Evolutionary conservation across 1,140 invertebrate species (phyloP).

Genomic region (Polypedilum pembai): DNA sequence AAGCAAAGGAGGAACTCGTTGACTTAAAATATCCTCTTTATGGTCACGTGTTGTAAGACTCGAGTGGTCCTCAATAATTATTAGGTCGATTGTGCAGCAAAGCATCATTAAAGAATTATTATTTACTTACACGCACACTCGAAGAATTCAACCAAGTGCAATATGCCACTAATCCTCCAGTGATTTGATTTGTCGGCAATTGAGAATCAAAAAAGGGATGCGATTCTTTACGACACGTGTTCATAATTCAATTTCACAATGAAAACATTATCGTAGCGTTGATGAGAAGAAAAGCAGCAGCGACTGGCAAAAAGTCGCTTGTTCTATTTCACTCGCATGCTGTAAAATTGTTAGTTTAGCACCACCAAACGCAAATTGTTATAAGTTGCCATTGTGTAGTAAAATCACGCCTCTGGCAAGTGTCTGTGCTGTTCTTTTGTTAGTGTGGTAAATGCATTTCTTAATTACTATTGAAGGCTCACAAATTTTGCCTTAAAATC

Average conservation of each 20-base stretch:
- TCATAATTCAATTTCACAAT: slow-evolving; percentile 23
- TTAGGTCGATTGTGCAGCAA: slow-evolving; percentile 1
- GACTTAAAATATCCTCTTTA: neutral
- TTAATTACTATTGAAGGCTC: slow-evolving; percentile 23
- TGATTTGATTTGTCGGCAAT: slow-evolving; percentile 5
- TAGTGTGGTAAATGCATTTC: slow-evolving; percentile 5
- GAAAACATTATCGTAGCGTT: neutral
- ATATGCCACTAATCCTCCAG: slow-evolving; percentile 25
- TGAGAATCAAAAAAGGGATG: neutral
- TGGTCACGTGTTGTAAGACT: neutral
- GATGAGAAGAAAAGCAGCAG: too few species aligned
- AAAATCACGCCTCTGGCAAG: slow-evolving; percentile 26
- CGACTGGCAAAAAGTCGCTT: too few species aligned
- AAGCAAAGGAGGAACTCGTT: neutral
- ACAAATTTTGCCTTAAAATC: neutral
- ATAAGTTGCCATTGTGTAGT: neutral
- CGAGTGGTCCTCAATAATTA: neutral
- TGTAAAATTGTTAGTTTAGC: slow-evolving; percentile 16
- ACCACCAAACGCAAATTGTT: neutral
- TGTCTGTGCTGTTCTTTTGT: slow-evolving; percentile 23
- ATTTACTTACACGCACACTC: neutral
- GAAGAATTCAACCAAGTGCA: neutral
- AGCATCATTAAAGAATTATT: slow-evolving; percentile 15
- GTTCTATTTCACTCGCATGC: neutral
- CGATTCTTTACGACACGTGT: neutral